phyloP scores from a whole-genome alignment of 2,888 invertebrate species.

The Ornithoptera priamus region DNA sequence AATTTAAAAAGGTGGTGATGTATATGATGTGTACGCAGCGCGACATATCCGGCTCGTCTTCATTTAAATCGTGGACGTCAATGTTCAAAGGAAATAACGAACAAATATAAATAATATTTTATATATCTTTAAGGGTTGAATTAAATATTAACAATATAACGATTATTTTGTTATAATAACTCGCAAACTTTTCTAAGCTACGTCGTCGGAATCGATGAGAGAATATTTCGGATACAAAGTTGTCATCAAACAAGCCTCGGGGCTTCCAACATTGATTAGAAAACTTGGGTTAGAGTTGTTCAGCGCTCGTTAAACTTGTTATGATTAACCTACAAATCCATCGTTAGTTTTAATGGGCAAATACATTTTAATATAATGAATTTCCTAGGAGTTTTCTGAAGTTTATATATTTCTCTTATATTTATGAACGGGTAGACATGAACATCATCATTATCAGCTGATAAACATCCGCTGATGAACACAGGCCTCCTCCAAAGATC shows the following conservation, averaged over 20 bases:
- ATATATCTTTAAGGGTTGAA: no score
- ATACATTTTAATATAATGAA: slow-evolving; percentile 7
- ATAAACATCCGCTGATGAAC: background rate
- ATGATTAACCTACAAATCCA: slow-evolving; percentile 26
- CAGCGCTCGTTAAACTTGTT: slow-evolving; percentile 26
- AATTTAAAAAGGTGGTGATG: no score
- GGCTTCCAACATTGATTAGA: slow-evolving; percentile 29
- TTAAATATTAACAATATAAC: no score
- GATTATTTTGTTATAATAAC: background rate
- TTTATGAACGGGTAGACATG: background rate
- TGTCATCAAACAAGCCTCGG: slow-evolving; percentile 27
- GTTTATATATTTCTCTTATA: no score
- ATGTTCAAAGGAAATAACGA: no score
- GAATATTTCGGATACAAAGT: slow-evolving; percentile 28
- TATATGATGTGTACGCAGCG: no score
- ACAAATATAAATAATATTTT: no score
- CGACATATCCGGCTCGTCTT: no score
- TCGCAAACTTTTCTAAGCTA: slow-evolving; percentile 17
- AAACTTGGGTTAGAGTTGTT: slow-evolving; percentile 29
- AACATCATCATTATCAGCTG: background rate
- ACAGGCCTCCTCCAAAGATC: background rate
- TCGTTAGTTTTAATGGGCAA: slow-evolving; percentile 22
- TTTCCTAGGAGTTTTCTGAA: no score
- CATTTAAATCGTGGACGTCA: no score
- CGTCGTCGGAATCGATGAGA: slow-evolving; percentile 18